Conservation (phyloP, 2,888 invertebrate species). For the Drosophila mettleri region DNA sequence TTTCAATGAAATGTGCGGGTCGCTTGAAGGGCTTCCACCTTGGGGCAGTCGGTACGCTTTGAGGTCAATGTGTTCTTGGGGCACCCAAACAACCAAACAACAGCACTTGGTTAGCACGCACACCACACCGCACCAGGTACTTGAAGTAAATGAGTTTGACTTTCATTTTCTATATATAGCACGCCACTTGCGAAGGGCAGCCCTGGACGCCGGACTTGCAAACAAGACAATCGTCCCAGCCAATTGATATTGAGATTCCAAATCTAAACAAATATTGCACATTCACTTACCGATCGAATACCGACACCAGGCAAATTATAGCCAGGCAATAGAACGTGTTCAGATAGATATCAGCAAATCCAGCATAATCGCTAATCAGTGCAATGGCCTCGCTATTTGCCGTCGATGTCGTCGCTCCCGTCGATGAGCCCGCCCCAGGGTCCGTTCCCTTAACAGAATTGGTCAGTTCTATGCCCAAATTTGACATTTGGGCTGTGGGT, state of each 20-base stretch:
- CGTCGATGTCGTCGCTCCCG: slow-evolving; percentile 24
- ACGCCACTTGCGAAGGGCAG: slow-evolving; percentile 3
- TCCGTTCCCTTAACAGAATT: slow-evolving; percentile 75
- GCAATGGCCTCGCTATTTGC: slow-evolving; percentile 49
- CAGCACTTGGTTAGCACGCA: slow-evolving; percentile 45
- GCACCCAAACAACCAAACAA: slow-evolving; percentile 12
- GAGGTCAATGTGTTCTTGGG: slow-evolving; percentile 77
- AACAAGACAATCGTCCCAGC: slow-evolving; percentile 41
- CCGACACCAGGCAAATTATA: slow-evolving; percentile 86
- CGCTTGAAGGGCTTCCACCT: slow-evolving; percentile 46
- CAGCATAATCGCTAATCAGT: slow-evolving; percentile 83
- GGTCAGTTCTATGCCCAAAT: slow-evolving; percentile 49
- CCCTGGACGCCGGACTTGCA: slow-evolving; percentile 36
- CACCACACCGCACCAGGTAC: slow-evolving; percentile 30
- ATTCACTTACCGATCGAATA: slow-evolving; percentile 86
- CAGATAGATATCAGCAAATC: slow-evolving; percentile 84
- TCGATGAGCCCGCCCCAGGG: slow-evolving; percentile 23
- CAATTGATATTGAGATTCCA: slow-evolving; percentile 11
- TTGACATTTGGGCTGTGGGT: slow-evolving; percentile 40
- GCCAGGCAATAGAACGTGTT: slow-evolving; percentile 86
- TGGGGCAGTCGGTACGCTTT: slow-evolving; percentile 50
- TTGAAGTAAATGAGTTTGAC: slow-evolving; percentile 51
- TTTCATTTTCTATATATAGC: slow-evolving; percentile 60
- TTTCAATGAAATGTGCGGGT: slow-evolving; percentile 67
- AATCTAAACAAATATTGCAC: not conserved